phyloP scores from a whole-genome alignment of 2,113 vertebrate species.

The Brienomyrus longianalis region DNA sequence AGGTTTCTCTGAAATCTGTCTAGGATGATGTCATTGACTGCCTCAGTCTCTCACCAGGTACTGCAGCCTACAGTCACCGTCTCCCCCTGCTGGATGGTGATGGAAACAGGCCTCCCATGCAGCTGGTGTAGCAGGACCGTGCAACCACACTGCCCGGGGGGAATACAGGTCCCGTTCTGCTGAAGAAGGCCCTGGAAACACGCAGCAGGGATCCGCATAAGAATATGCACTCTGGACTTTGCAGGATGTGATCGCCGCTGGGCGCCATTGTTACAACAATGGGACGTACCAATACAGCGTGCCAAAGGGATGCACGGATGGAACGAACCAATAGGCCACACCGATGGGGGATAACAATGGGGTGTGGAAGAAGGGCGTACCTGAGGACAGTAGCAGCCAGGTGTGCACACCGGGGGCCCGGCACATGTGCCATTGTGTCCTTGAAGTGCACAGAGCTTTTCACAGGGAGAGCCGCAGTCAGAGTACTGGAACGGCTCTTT shows the following conservation, averaged over 20 bases:
- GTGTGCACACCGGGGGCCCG: slow-evolving; percentile 55
- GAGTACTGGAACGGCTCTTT: slow-evolving; percentile 63
- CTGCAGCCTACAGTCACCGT: slow-evolving; percentile 64
- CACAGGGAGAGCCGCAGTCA: slow-evolving; percentile 65
- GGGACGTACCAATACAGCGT: neutral
- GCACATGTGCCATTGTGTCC: slow-evolving; percentile 49
- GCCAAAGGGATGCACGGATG: neutral
- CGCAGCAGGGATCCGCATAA: neutral
- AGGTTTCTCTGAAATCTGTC: neutral
- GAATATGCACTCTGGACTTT: neutral
- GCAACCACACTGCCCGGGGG: slow-evolving; percentile 62
- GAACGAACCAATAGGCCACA: neutral
- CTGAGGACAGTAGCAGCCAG: slow-evolving; percentile 80
- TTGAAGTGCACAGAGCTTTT: slow-evolving; percentile 64
- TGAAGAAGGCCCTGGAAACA: slow-evolving; percentile 68
- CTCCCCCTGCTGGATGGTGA: slow-evolving; percentile 54
- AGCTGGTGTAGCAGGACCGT: slow-evolving; percentile 46
- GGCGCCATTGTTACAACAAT: neutral
- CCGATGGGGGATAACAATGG: neutral
- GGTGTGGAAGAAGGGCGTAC: slow-evolving; percentile 38
- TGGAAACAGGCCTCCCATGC: slow-evolving; percentile 36
- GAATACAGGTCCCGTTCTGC: slow-evolving; percentile 64
- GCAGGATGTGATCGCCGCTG: neutral
- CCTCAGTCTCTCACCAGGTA: slow-evolving; percentile 63
- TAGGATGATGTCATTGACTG: neutral